These are phyloP conservation scores for Diplolepis rosae DNA, from an alignment of 2,888 invertebrate genomes.

Conservation along the genomic window DNA sequence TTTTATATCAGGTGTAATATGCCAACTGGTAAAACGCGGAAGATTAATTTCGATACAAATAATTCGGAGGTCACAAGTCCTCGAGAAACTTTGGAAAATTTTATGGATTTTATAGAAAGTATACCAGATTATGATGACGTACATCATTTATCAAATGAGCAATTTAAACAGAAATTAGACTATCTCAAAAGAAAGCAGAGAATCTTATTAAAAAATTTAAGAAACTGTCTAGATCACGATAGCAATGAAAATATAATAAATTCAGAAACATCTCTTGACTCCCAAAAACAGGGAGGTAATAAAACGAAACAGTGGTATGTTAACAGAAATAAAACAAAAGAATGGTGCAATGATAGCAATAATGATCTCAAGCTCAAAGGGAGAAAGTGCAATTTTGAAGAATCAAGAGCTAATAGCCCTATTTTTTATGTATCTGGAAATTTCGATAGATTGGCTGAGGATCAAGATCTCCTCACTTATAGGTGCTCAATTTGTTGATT, in stretches of 20 bases:
- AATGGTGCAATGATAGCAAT: constrained; percentile 45
- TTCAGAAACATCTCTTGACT: background rate
- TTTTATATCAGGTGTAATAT: background rate
- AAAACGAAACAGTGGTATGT: constrained; percentile 22
- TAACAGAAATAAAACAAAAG: constrained; percentile 41
- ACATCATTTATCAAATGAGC: constrained; percentile 83
- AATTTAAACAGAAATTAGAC: constrained; percentile 84
- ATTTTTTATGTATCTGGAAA: constrained; percentile 58
- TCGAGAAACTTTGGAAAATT: constrained; percentile 76
- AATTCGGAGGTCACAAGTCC: constrained; percentile 47
- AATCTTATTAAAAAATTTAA: constrained; percentile 65
- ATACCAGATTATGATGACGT: constrained; percentile 88
- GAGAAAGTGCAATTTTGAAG: constrained; percentile 65
- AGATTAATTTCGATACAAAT: constrained; percentile 32
- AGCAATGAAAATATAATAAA: constrained; percentile 30
- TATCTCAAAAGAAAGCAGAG: constrained; percentile 80
- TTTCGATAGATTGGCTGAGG: constrained; percentile 64
- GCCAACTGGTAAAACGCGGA: background rate
- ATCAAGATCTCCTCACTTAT: constrained; percentile 66
- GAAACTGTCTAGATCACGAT: constrained; percentile 71
- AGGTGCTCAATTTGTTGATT: constrained; percentile 52
- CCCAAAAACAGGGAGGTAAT: constrained; percentile 20
- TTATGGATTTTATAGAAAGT: constrained; percentile 84
- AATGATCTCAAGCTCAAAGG: constrained; percentile 63
- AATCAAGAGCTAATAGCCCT: constrained; percentile 63